These are phyloP conservation scores for Beroe forskalii DNA, from an alignment of 37 sponge, comb jelly and placozoan species.

Conservation along the genomic window DNA sequence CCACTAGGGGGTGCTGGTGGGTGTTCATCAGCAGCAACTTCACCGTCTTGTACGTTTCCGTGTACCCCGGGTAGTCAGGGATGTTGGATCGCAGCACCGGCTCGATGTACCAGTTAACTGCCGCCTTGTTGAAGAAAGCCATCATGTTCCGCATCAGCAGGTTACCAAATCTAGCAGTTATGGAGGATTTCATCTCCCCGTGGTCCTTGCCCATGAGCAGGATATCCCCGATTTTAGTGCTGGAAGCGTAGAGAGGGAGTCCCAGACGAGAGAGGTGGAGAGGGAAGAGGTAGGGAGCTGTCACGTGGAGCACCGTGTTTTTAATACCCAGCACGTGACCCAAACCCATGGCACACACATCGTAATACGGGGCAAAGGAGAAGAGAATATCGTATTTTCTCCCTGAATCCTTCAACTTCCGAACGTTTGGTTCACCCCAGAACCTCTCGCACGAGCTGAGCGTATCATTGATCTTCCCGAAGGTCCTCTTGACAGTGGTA, in stretches of 20 bases:
- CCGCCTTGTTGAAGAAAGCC: neutral
- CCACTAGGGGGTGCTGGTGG: conserved; percentile 28
- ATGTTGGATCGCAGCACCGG: neutral
- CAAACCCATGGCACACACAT: neutral
- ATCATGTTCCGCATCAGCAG: neutral
- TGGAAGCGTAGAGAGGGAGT: conserved; percentile 42
- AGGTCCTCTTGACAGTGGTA: neutral
- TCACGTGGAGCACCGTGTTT: conserved; percentile 39
- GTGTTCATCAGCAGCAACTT: conserved; percentile 41
- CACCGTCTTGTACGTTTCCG: conserved; percentile 29
- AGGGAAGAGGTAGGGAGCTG: conserved; percentile 40
- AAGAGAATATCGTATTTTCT: conserved; percentile 19
- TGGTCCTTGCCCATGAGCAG: conserved; percentile 32
- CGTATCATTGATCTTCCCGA: neutral
- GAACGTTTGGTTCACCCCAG: neutral
- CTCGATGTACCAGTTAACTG: conserved; percentile 9
- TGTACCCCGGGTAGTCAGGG: conserved; percentile 45
- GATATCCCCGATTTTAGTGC: conserved; percentile 1
- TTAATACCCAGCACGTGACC: conserved; percentile 18
- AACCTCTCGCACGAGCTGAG: conserved; percentile 18
- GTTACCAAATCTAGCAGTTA: neutral
- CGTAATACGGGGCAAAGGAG: conserved; percentile 7
- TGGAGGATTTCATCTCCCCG: neutral
- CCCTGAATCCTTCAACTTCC: neutral
- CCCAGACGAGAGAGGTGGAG: neutral